A percentile compares a stretch with the other conserved stretches of the same genome.
Conservation (phyloP, 2,797 vertebrate species). For the Chaunax sp. region DNA sequence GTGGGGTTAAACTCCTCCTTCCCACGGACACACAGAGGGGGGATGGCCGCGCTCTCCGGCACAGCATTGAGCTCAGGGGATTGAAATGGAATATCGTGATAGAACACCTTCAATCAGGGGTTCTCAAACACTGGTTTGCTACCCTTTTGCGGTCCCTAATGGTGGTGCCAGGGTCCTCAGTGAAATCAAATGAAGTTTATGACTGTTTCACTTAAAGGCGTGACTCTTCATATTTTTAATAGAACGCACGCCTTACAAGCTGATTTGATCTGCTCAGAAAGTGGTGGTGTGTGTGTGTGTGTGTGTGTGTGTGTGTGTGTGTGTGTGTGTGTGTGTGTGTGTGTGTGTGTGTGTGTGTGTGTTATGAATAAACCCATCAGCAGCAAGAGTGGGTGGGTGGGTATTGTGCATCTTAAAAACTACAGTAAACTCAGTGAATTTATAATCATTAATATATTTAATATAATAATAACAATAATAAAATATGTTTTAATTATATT, state of each 20-base stretch:
- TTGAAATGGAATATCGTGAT: not conserved
- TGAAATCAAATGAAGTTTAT: fast-evolving
- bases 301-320: too few relatives aligned
- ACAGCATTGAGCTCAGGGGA: conserved; percentile 1
- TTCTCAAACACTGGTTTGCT: conserved; percentile 23
- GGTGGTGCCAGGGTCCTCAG: not conserved
- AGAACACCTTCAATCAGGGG: not conserved
- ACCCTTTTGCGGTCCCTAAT: not conserved
- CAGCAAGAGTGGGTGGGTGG: too few relatives aligned
- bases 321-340: too few relatives aligned
- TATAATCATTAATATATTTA: too few relatives aligned
- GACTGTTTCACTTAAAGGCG: not conserved
- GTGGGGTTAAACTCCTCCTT: conserved; percentile 81
- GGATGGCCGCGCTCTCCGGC: conserved; percentile 16
- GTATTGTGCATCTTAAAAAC: too few relatives aligned
- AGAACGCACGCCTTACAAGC: not conserved
- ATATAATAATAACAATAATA: too few relatives aligned
- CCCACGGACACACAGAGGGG: conserved; percentile 41
- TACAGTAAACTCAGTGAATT: too few relatives aligned
- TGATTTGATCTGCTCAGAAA: too few relatives aligned
- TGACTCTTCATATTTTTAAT: not conserved
- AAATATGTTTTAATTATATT: too few relatives aligned
- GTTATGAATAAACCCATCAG: too few relatives aligned
- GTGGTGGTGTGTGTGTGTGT: too few relatives aligned
- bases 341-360: too few relatives aligned